Conservation (phyloP, 1,140 invertebrate genomes). For the Pseudachorutes palmiensis region DNA sequence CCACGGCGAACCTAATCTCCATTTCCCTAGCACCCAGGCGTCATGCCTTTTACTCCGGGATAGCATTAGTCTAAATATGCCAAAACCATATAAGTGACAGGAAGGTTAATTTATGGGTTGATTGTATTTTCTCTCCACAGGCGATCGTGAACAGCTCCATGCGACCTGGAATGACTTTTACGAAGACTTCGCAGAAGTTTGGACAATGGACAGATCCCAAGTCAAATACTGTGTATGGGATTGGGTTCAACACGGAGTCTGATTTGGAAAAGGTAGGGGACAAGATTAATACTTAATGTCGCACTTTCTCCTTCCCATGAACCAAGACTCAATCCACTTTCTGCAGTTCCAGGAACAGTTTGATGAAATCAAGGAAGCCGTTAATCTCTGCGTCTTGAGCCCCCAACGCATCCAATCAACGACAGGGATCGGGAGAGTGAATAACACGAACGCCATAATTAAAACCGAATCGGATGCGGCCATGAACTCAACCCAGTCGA, state of each 20-base stretch:
- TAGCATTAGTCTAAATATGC: constrained; percentile 1
- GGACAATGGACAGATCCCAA: constrained; percentile 96
- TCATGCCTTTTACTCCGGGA: neutral
- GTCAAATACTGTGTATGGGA: constrained; percentile 93
- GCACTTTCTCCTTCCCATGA: too few species aligned
- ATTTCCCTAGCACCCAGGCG: neutral
- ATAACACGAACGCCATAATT: constrained; percentile 13
- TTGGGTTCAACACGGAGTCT: constrained; percentile 90
- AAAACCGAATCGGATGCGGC: neutral
- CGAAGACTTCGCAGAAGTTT: constrained; percentile 98
- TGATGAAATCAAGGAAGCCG: constrained; percentile 93
- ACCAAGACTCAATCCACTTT: constrained; percentile 36
- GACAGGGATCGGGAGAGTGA: neutral
- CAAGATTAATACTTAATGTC: neutral
- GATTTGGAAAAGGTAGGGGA: constrained; percentile 76
- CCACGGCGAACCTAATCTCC: neutral
- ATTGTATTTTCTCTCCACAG: constrained; percentile 47
- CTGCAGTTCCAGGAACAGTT: constrained; percentile 94
- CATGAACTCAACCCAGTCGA: neutral
- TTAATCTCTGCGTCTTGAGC: constrained; percentile 53
- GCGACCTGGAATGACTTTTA: constrained; percentile 95
- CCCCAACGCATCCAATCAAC: constrained; percentile 6
- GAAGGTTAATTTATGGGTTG: constrained; percentile 5
- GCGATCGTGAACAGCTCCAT: constrained; percentile 97
- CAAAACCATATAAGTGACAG: neutral